Conservation (phyloP, 1,140 invertebrate species). For the Octopus bimaculoides region DNA sequence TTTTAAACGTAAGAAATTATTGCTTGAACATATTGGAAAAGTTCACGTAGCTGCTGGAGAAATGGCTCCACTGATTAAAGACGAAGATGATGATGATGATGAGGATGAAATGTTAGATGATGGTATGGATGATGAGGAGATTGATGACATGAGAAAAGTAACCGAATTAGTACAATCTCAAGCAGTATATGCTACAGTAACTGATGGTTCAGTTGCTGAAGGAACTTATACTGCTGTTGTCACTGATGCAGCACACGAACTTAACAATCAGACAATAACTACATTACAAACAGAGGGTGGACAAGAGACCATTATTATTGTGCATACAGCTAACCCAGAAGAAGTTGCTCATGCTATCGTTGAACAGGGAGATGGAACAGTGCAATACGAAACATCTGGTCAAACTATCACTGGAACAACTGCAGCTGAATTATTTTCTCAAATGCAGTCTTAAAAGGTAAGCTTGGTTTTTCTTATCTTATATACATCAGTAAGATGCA, state of each 20-base stretch:
- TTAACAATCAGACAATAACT: slow-evolving; percentile 46
- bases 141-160: slow-evolving; percentile 24
- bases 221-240: slow-evolving; percentile 42
- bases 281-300: slow-evolving; percentile 47
- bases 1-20: slow-evolving; percentile 51
- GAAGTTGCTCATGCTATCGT: slow-evolving; percentile 51
- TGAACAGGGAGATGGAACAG: slow-evolving; percentile 40
- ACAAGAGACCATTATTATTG: slow-evolving; percentile 53
- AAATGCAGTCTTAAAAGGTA: slow-evolving; percentile 14
- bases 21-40: slow-evolving; percentile 50
- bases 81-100: slow-evolving; percentile 36
- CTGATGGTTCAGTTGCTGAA: slow-evolving; percentile 31
- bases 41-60: slow-evolving; percentile 52
- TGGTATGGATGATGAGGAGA: slow-evolving; percentile 38
- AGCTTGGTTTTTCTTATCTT: no score
- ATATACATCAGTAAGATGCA: no score
- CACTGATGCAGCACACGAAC: slow-evolving; percentile 36
- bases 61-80: slow-evolving; percentile 46
- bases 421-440: slow-evolving; percentile 17
- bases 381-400: slow-evolving; percentile 35
- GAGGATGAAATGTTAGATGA: slow-evolving; percentile 35
- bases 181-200: slow-evolving; percentile 37
- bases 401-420: slow-evolving; percentile 11
- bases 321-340: slow-evolving; percentile 47
- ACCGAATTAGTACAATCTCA: slow-evolving; percentile 36